A percentile compares a stretch with the other conserved stretches of the same genome.
phyloP scores from a whole-genome alignment of 2,113 vertebrate species.

The Antennarius striatus region DNA sequence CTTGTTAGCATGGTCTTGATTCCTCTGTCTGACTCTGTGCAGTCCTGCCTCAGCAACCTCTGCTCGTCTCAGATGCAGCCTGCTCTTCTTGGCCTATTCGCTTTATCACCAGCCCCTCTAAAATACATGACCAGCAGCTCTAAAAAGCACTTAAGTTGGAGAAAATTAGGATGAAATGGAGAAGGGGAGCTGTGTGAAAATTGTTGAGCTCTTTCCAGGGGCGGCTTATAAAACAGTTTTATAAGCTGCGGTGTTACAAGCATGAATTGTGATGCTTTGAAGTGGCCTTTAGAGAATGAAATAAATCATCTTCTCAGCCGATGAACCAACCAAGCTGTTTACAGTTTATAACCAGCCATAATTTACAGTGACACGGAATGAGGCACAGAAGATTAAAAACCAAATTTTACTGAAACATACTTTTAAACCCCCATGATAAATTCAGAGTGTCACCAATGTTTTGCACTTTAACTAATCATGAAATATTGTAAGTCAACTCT shows the following conservation, averaged over 20 bases:
- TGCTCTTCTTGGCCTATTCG: constrained; percentile 9
- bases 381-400: neutral
- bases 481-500: neutral
- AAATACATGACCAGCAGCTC: constrained; percentile 30
- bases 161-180: constrained; percentile 17
- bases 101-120: constrained; percentile 1
- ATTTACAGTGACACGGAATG: constrained; percentile 14
- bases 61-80: constrained; percentile 8
- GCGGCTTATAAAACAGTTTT: constrained; percentile 54
- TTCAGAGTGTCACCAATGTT: neutral
- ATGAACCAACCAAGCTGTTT: constrained; percentile 6
- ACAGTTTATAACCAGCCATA: constrained; percentile 19
- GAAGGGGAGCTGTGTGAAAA: constrained; percentile 27
- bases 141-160: constrained; percentile 21
- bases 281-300: constrained; percentile 42
- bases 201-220: constrained; percentile 44
- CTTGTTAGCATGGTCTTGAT: constrained; percentile 39
- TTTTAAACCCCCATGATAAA: neutral
- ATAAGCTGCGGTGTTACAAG: constrained; percentile 41
- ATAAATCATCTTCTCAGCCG: constrained; percentile 55
- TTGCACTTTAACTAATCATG: neutral
- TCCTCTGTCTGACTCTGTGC: constrained; percentile 27
- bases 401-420: neutral
- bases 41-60: neutral
- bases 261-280: constrained; percentile 48